These are phyloP conservation scores for Phyllotreta striolata DNA, from an alignment of 2,888 invertebrate genomes.

Conservation along the genomic window DNA sequence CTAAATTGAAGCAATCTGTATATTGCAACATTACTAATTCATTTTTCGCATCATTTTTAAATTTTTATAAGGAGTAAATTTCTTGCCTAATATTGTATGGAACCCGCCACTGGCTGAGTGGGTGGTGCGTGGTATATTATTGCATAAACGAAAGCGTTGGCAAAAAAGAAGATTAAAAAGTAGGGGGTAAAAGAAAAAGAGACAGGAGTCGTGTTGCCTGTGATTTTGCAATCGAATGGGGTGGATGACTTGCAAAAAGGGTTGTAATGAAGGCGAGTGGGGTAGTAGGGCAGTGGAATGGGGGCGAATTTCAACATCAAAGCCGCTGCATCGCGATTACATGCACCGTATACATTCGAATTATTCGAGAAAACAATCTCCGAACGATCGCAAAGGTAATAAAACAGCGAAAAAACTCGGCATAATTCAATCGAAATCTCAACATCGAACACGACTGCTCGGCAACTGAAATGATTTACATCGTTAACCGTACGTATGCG, in stretches of 20 bases:
- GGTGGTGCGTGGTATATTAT: neutral
- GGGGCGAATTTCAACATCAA: constrained; percentile 9
- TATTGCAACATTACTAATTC: too few species aligned
- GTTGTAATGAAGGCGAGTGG: constrained; percentile 46
- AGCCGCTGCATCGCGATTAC: too few species aligned
- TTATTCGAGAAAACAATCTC: too few species aligned
- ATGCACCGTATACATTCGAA: too few species aligned
- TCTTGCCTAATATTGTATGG: too few species aligned
- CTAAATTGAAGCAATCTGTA: too few species aligned
- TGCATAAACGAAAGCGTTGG: constrained; percentile 8
- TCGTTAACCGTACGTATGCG: constrained; percentile 4
- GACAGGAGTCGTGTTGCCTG: constrained; percentile 34
- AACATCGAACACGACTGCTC: constrained; percentile 7
- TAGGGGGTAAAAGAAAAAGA: constrained; percentile 44
- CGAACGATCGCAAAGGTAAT: too few species aligned
- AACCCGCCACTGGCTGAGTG: too few species aligned
- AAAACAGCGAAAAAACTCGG: neutral
- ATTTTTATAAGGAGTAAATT: neutral
- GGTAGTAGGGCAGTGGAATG: constrained; percentile 51
- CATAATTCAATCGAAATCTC: constrained; percentile 12
- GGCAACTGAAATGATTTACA: constrained; percentile 14
- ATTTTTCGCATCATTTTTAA: too few species aligned
- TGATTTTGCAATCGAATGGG: constrained; percentile 44
- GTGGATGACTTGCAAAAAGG: constrained; percentile 42
- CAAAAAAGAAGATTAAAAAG: constrained; percentile 43